These are phyloP conservation scores for Vulpes lagopus DNA, from an alignment of 2,113 vertebrate genomes.

Conservation along the genomic window DNA sequence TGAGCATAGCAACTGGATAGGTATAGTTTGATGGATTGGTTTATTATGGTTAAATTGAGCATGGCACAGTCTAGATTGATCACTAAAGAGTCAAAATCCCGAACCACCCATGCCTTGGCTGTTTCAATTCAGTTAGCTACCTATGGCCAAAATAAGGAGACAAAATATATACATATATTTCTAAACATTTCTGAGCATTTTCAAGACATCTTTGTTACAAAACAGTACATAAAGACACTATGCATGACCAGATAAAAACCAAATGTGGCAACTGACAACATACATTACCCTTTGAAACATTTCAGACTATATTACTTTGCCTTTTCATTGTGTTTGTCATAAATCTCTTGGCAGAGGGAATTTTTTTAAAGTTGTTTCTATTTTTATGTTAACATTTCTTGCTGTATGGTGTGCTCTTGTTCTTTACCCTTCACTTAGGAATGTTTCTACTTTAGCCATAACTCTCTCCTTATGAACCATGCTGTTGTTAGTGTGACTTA, in stretches of 20 bases:
- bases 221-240: slow-evolving; percentile 38
- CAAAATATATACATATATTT: neutral
- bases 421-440: neutral
- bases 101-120: neutral
- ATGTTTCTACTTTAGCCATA: neutral
- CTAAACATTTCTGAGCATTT: slow-evolving; percentile 50
- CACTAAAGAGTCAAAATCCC: slow-evolving; percentile 68
- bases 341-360: neutral
- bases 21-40: slow-evolving; percentile 71
- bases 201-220: slow-evolving; percentile 27
- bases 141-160: neutral
- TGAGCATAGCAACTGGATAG: neutral
- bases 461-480: neutral
- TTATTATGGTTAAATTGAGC: slow-evolving; percentile 78
- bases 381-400: slow-evolving; percentile 42
- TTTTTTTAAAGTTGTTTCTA: neutral
- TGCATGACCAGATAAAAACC: slow-evolving; percentile 53
- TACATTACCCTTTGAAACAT: neutral
- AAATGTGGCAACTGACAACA: slow-evolving; percentile 30
- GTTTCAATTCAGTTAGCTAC: slow-evolving; percentile 28
- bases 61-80: slow-evolving; percentile 70
- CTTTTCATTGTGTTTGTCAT: slow-evolving; percentile 34
- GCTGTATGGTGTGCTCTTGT: neutral
- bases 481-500: neutral
- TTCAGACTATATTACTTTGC: neutral